Percentiles rank a stretch among this genome's conserved stretches.
These are phyloP conservation scores for Eupeodes corollae DNA, from an alignment of 1,140 invertebrate genomes.

Conservation along the genomic window DNA sequence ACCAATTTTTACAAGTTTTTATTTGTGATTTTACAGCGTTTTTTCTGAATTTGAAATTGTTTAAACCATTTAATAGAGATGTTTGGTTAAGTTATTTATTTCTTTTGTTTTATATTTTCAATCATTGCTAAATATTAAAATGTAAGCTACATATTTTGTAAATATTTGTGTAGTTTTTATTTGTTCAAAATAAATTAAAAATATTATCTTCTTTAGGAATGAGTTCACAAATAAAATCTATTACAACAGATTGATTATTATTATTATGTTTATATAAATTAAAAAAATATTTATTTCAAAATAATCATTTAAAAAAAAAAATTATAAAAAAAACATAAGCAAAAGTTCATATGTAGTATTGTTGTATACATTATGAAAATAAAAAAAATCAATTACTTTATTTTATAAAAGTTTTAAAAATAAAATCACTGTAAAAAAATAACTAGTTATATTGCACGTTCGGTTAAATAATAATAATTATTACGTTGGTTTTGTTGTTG, in stretches of 20 bases:
- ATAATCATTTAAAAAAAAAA: background rate
- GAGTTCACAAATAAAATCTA: background rate
- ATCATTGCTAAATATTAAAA: too few species aligned
- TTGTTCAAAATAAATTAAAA: background rate
- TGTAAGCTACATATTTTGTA: too few species aligned
- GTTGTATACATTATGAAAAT: background rate
- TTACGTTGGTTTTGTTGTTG: background rate
- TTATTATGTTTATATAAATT: background rate
- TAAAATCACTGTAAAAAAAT: slow-evolving; percentile 38
- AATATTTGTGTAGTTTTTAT: background rate
- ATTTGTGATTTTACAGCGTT: too few species aligned
- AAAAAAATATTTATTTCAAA: background rate
- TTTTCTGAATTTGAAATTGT: too few species aligned
- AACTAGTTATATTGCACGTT: slow-evolving; percentile 51
- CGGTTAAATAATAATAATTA: slow-evolving; percentile 6
- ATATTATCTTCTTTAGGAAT: background rate
- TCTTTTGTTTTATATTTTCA: too few species aligned
- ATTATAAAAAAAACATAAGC: too few species aligned
- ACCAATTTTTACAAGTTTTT: too few species aligned
- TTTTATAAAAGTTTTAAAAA: background rate
- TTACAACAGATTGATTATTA: background rate
- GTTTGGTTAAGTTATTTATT: too few species aligned
- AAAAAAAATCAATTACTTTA: background rate
- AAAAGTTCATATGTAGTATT: background rate
- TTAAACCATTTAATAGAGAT: too few species aligned